Evolutionary conservation across 2,797 vertebrate species (phyloP), one percentile per base, ranked within the genome.

Genomic region (Gastrophryne carolinensis): DNA sequence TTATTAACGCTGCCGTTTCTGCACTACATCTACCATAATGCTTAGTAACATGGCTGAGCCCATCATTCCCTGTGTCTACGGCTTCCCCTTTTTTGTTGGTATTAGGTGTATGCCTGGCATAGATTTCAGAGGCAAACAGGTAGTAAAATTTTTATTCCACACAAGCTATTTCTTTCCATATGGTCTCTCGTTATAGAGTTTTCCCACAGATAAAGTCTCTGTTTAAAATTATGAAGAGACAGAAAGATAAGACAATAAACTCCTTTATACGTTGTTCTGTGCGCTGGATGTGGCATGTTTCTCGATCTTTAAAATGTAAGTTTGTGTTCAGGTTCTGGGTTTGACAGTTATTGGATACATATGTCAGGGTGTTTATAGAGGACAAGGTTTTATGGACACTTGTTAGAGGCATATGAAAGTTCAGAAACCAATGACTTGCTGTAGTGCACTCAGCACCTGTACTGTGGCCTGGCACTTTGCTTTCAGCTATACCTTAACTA

Each of bases 261-360:
- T 24, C 5, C 44, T 73, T 73, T 64, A 73, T 73, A 73, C 47
- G 30, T 34, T 57, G 50, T 41, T 64, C 60, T 65, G 27, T 27
- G 72, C 10, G 50, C 50, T 73, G 19, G 61, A 65, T 65, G 49
- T 54, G 50, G 61, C 35, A 47, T 49, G 67, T 53, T 65, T 64
- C 58, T 56, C 57, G 71, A 44, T 73, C 71, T 64, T 73, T 54
- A 73, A 63, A 65, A 73, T 65, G 49, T 56, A 56, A 56, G 37
- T 65, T 56, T 65, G 60, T 65, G 49, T 53, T 65, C 50, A 64
- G 61, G 37, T 64, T 65, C 50, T 32, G n/a, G 37, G 27, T 56
- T 39, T 64, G 72, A 64, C 61, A 65, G 72, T 63, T 73, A 73
- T 73, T 64, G 60, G 61, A 65, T 65, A 73, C 72, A 73, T 54